A percentile compares a stretch with the other conserved stretches of the same genome.
These are phyloP conservation scores for Oeneis ivallda DNA, from an alignment of 2,888 invertebrate genomes.

Conservation along the genomic window DNA sequence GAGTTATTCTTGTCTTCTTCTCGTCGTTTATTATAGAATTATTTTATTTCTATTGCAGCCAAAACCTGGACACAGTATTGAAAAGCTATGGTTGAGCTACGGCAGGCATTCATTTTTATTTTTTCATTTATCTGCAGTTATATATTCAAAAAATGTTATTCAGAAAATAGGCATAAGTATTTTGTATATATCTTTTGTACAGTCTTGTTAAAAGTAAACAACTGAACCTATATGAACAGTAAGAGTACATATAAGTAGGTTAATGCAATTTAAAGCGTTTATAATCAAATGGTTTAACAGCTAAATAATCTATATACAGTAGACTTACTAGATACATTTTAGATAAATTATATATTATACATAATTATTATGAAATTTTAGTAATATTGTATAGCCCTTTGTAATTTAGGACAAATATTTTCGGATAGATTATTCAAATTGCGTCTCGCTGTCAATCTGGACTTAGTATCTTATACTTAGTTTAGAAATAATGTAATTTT, in stretches of 20 bases:
- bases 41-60: conserved; percentile 76
- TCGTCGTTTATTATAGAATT: neutral
- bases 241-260: conserved; percentile 50
- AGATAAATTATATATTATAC: conserved; percentile 31
- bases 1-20: neutral
- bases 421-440: conserved; percentile 69
- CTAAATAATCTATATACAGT: conserved; percentile 35
- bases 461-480: conserved; percentile 35
- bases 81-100: conserved; percentile 49
- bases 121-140: conserved; percentile 22
- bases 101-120: conserved; percentile 58
- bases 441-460: conserved; percentile 46
- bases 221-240: conserved; percentile 56
- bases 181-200: conserved; percentile 66
- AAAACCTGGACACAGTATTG: conserved; percentile 94
- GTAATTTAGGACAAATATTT: conserved; percentile 64
- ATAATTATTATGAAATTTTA: conserved; percentile 34
- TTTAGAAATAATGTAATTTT: conserved; percentile 25
- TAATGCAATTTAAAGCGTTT: conserved; percentile 38
- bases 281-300: conserved; percentile 33
- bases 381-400: conserved; percentile 56
- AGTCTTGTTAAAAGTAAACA: conserved; percentile 58
- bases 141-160: conserved; percentile 51
- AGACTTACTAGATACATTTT: conserved; percentile 36
- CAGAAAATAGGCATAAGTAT: conserved; percentile 46